Percentiles rank a stretch among this genome's conserved stretches.
phyloP scores from a whole-genome alignment of 2,888 invertebrate species.

The Oligia fasciuncula region DNA sequence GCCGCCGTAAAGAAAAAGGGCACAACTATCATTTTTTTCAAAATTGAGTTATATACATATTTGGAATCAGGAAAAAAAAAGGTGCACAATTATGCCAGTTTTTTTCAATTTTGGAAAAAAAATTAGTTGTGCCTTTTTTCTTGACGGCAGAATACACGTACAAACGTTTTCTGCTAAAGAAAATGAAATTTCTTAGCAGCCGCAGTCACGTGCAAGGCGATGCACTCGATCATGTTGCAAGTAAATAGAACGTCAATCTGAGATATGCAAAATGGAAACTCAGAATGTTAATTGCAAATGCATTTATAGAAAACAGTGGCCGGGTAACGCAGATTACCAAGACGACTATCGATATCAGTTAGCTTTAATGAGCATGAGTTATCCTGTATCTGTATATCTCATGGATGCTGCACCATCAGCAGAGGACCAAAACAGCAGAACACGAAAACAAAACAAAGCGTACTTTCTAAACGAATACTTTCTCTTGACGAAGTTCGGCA shows the following conservation, averaged over 20 bases:
- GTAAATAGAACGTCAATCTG: conserved; percentile 78
- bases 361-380: conserved; percentile 61
- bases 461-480: conserved; percentile 85
- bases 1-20: too few relatives aligned
- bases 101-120: too few relatives aligned
- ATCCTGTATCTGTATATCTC: conserved; percentile 67
- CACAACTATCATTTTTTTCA: too few relatives aligned
- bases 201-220: conserved; percentile 71
- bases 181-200: conserved; percentile 74
- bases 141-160: conserved; percentile 41
- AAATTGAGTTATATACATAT: too few relatives aligned
- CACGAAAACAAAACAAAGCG: conserved; percentile 83
- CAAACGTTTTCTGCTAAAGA: conserved; percentile 63
- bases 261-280: conserved; percentile 80
- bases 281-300: conserved; percentile 79
- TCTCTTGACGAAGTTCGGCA: conserved; percentile 81
- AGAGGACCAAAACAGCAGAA: conserved; percentile 75
- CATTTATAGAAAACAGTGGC: conserved; percentile 76
- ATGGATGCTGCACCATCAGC: conserved; percentile 71
- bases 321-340: conserved; percentile 69
- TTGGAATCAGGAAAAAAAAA: too few relatives aligned
- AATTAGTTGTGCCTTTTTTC: too few relatives aligned
- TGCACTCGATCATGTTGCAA: conserved; percentile 70
- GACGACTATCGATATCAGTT: conserved; percentile 63
- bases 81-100: too few relatives aligned